A percentile compares a stretch with the other conserved stretches of the same genome.
These are phyloP conservation scores for Pegoplata infirma DNA, from an alignment of 2,888 invertebrate species.

Conservation along the genomic window DNA sequence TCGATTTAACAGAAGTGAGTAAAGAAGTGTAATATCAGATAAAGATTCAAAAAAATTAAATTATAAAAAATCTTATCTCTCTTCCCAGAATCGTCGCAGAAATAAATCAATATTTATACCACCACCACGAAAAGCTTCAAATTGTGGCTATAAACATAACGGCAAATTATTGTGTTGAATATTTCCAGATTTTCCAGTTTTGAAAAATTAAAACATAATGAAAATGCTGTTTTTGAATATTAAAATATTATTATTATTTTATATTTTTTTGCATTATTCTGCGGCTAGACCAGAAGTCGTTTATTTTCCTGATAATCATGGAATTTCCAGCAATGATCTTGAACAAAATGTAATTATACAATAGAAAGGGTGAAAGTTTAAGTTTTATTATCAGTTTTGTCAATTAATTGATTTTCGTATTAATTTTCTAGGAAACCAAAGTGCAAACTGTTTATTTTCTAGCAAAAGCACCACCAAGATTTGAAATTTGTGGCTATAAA, in stretches of 20 bases:
- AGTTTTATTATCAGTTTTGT: background rate
- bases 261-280: conserved; percentile 22
- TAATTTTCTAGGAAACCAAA: conserved; percentile 21
- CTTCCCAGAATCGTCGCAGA: conserved; percentile 31
- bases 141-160: conserved; percentile 54
- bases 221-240: conserved; percentile 25
- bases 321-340: background rate
- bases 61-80: background rate
- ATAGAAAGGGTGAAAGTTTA: background rate
- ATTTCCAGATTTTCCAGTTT: no score
- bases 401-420: background rate
- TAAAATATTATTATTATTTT: conserved; percentile 37
- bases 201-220: background rate
- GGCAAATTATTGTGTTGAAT: conserved; percentile 46
- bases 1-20: conserved; percentile 49
- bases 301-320: background rate
- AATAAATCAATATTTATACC: conserved; percentile 57
- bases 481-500: conserved; percentile 48
- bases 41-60: background rate
- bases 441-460: conserved; percentile 36
- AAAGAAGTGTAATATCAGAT: background rate
- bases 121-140: conserved; percentile 43
- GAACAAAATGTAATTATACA: conserved; percentile 34
- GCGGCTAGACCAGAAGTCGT: background rate
- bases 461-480: conserved; percentile 44